Base-by-base conservation (phyloP, 2,888 invertebrate species). In the Dolichopus griseipennis region DNA sequence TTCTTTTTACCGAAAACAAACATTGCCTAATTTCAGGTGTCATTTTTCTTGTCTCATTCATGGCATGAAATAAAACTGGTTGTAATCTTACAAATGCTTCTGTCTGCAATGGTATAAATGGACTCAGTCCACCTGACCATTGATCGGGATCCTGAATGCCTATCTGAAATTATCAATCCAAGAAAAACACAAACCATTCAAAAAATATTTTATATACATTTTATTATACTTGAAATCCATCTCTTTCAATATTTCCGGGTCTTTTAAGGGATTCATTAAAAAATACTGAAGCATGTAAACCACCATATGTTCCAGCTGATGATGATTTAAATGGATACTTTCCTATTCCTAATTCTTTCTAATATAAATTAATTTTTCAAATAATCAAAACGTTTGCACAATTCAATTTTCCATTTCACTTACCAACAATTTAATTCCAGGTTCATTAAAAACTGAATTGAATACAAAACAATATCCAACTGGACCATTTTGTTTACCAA, bases 381-480 rank as follows among this genome's bases (percentile, higher is more conserved):
- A 27, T 27, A 27, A n/a, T n/a, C n/a, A n/a, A 27, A 27, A 27
- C 5, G 5, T 27, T 27, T 27, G 27, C 27, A 27, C 3, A 7
- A 37, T 9, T 7, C 5, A 34, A 34, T 34, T 7, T 37, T 37
- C 6, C 8, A 10, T 37, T 5, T 7, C 8, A 37, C 37, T 10
- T 52, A 52, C 52, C 15, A 18, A 18, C 18, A 52, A 52, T 52
- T 52, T 52, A 6, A 52, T 52, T 52, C 52, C 52, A n/a, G 52
- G 18, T 6, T 18, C 52, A 52, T 52, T 52, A 1, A 52, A 52
- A 18, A 18, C 18, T 18, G 83, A 83, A 73, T 84, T 84, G 74
- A 83, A 84, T 0, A 83, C 76, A 72, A 81, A 78, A 71, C 84
- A 84, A 43, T 78, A 75, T 1, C 84, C 84, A 66, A 75, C 78